Base-by-base conservation (phyloP, 2,113 vertebrate genomes). In the Platichthys stellatus region DNA sequence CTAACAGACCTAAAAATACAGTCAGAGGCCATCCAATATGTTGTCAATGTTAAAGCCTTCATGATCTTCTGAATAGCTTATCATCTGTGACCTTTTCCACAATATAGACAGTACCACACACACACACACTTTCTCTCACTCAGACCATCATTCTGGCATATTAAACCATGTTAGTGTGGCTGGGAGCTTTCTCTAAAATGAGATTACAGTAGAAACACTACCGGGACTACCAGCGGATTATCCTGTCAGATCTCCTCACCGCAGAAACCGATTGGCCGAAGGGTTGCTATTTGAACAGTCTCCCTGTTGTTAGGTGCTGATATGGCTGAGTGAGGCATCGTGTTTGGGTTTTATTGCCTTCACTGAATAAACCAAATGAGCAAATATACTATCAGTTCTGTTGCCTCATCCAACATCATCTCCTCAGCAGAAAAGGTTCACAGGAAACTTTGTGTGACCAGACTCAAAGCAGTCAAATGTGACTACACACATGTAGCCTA, bases 1-100 rank as follows among this genome's bases (percentile, higher is more conserved):
- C 74, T 74, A 24, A 63, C 38, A 23, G 28, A 62, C 78, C 89
- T 93, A 93, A 90, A 91, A 89, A 93, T 93, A 93, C 62, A 2
- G 68, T 77, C 53, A 74, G 69, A 76, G 78, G 28, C 62, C 67
- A 59, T 63, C 31, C 43, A 71, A 88, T 49, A 68, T 59, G 63
- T 45, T 58, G 78, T 63, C 78, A 49, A 54, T 56, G 35, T 56
- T 63, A 8, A 31, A 66, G 58, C 69, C 49, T 56, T 84, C n/a
- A 59, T 45, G 24, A 69, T 69, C 84, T 40, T 62, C 45, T 76
- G 40, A 86, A 65, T 0, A 62, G 51, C 54, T 47, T 26, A 73
- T 75, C 72, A 64, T 80, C 59, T 5, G 23, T 74, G 69, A 86
- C 74, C 73, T 76, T 89, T 65, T 74, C 71, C 63, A 83, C 7